Evolutionary conservation across 1,140 invertebrate species (phyloP), one percentile per base, ranked within the genome.

Genomic region (Drosophila athabasca): DNA sequence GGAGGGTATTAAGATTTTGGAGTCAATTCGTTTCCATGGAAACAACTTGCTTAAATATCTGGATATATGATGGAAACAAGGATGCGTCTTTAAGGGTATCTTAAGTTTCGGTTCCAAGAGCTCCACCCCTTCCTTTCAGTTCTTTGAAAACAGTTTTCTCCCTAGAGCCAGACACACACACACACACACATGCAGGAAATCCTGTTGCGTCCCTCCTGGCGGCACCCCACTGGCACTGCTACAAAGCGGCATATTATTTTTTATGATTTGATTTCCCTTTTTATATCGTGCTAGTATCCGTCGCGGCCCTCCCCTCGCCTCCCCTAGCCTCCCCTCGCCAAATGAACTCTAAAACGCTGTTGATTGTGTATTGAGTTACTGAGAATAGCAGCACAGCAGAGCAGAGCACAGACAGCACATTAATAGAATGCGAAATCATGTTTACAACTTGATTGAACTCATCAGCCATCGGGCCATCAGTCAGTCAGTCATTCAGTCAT

Each of bases 371-470:
- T 87, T 87, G 82, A 85, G 75, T 85, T 85, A 85, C 82, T 69
- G 54, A 44, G 54, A 65, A 60, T 48, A 49, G 26, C 71, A 60
- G 66, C 64, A 59, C 60, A 49, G 39, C 71, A 62, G 60, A 19
- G 17, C 17, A 19, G 0, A 19, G 17, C 17, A 19, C 0, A 19
- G 17, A 24, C 62, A 71, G 52, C 75, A 71, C 74, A 84, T 79
- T 65, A 83, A 83, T 78, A 65, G 65, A 78, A 80, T 84, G 71
- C 70, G 82, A 85, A 85, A 81, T 84, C 82, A 85, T 85, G 82
- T 85, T 85, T 85, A 87, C 82, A 85, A 87, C 82, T 81, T 85
- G 77, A 85, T 85, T 85, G 82, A 85, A 85, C 82, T 85, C 82
- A 85, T 85, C 82, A 87, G 77, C 61, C 62, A 70, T 31, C 44